Evolutionary conservation across 2,888 invertebrate species (phyloP).

Genomic region (Patella depressa): DNA sequence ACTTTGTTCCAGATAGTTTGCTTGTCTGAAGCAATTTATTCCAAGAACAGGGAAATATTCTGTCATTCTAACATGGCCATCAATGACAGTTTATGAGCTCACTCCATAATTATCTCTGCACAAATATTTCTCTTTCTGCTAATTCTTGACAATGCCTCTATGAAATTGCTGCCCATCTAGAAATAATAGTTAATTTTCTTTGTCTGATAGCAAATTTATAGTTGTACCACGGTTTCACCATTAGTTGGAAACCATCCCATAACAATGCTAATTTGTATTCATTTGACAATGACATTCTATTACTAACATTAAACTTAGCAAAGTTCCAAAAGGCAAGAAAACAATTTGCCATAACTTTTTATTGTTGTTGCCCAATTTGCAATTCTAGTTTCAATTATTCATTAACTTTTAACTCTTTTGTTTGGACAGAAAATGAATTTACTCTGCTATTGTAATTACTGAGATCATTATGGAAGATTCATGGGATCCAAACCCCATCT

Average conservation of each 20-base stretch:
- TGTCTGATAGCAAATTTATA: slow-evolving; percentile 9
- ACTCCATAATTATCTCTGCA: slow-evolving; percentile 5
- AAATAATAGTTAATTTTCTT: slow-evolving; percentile 6
- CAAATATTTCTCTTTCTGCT: slow-evolving; percentile 8
- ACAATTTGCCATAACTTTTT: slow-evolving; percentile 10
- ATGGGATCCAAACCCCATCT: not conserved
- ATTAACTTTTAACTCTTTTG: not conserved
- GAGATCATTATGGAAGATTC: slow-evolving; percentile 6
- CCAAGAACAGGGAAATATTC: no score
- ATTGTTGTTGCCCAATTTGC: slow-evolving; percentile 1
- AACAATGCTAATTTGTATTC: slow-evolving; percentile 7
- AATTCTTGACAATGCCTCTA: not conserved
- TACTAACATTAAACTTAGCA: slow-evolving; percentile 2
- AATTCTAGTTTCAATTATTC: slow-evolving; percentile 3
- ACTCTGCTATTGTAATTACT: no score
- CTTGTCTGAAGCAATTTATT: no score
- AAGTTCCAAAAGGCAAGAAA: not conserved
- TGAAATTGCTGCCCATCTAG: not conserved
- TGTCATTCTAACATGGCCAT: no score
- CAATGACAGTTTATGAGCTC: slow-evolving; percentile 4
- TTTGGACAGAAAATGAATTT: slow-evolving; percentile 7
- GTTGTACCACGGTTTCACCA: not conserved
- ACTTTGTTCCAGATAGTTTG: no score
- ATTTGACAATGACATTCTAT: slow-evolving; percentile 3
- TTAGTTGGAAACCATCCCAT: not conserved